Evolutionary conservation across 2,113 vertebrate genomes (phyloP), one percentile per base, ranked within the genome.

Genomic region (Sylvietta virens): DNA sequence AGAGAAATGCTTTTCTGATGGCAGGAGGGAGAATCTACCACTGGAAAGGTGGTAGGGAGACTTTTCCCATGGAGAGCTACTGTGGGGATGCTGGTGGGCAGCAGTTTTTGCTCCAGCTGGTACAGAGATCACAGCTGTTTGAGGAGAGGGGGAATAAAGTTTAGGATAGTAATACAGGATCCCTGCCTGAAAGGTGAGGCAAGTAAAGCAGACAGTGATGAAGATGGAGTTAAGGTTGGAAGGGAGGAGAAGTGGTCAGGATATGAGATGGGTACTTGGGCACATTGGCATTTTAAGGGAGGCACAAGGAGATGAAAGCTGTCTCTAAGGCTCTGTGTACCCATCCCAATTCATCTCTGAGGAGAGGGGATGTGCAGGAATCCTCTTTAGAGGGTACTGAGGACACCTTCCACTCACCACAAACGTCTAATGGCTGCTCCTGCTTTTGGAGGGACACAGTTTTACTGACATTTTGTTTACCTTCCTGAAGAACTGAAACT

Each of bases 231-330:
- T 77, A 39, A 77, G 12, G 24, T 3, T 74, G 31, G 61, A 86
- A 44, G 24, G 51, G 15, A 50, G 8, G 26, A 45, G 47, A 82
- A 71, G 12, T 21, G 10, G 10, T 65, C 37, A 61, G 23, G 54
- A 57, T 16, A 18, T 12, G 28, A 35, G 16, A 51, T 48, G 33
- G 11, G 21, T 66, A 12, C 6, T 64, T 0, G 0, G 35, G 22
- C 40, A 82, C 14, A 13, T 3, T 71, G 62, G 2, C 19, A 66
- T 74, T 88, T 74, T 62, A 62, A 71, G 24, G 30, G 31, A 79
- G 16, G 21, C 15, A 57, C 26, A 26, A 86, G 24, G 4, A 61
- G 26, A 18, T 39, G 28, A 62, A 61, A 79, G 31, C 28, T 66
- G 6, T 50, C 48, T 37, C 21, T 44, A 91, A 48, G n/a, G 28